phyloP scores from a whole-genome alignment of 2,797 vertebrate species.

The Pachyuromys duprasi region DNA sequence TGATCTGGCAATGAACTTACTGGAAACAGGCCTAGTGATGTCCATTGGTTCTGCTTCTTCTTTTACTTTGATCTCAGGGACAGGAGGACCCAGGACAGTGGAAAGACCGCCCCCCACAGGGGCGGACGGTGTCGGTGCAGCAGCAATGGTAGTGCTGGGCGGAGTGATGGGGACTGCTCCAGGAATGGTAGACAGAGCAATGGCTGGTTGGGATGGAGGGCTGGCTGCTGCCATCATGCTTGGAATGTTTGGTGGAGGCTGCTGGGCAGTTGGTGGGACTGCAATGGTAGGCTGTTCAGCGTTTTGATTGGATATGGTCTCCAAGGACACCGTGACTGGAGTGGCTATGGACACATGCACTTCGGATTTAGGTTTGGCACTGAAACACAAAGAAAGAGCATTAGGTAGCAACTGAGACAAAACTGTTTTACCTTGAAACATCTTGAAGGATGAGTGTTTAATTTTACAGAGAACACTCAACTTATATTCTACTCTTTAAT shows the following conservation, averaged over 20 bases:
- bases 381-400: conserved; percentile 81
- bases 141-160: conserved; percentile 91
- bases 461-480: neutral
- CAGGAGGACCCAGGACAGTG: conserved; percentile 85
- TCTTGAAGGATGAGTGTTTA: neutral
- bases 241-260: conserved; percentile 93
- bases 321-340: conserved; percentile 93
- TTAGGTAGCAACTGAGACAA: neutral
- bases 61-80: conserved; percentile 95
- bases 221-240: conserved; percentile 92
- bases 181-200: conserved; percentile 92
- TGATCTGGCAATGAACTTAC: conserved; percentile 78
- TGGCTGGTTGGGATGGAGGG: conserved; percentile 93
- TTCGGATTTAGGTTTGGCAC: conserved; percentile 97
- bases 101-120: conserved; percentile 90
- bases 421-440: neutral
- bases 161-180: conserved; percentile 92
- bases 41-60: conserved; percentile 96
- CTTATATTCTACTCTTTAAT: neutral
- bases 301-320: conserved; percentile 92
- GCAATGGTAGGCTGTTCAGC: conserved; percentile 91
- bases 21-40: conserved; percentile 89
- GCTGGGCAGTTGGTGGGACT: conserved; percentile 91
- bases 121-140: conserved; percentile 93
- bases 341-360: conserved; percentile 94